Conservation (phyloP, 2,888 invertebrate genomes). For the Nowickia ferox region DNA sequence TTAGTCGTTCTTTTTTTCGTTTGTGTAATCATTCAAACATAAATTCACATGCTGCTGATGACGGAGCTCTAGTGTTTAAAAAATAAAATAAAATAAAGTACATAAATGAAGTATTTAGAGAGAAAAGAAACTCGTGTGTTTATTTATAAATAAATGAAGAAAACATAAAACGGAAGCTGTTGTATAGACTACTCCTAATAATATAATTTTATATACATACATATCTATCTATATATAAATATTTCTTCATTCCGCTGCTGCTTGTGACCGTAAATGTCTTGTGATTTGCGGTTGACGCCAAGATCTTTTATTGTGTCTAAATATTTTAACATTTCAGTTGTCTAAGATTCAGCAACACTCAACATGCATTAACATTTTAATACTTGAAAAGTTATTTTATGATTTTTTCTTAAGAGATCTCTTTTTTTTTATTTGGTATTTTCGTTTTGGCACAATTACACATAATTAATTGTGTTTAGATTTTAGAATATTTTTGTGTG, state of each 20-base stretch:
- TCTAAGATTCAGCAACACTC: constrained; percentile 63
- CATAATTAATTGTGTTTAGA: too few species aligned
- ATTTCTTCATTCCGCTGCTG: constrained; percentile 10
- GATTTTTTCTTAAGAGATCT: neutral
- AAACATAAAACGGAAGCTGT: constrained; percentile 66
- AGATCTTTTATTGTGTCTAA: constrained; percentile 61
- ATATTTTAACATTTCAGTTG: constrained; percentile 65
- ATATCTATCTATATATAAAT: neutral
- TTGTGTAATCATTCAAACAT: constrained; percentile 57
- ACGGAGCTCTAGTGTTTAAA: constrained; percentile 12
- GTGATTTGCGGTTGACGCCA: constrained; percentile 67
- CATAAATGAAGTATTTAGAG: constrained; percentile 26
- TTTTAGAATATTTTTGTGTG: too few species aligned
- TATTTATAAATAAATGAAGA: constrained; percentile 51
- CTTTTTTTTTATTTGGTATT: neutral
- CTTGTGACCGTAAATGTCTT: constrained; percentile 42
- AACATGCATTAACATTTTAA: constrained; percentile 62
- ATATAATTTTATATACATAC: constrained; percentile 27
- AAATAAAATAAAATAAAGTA: constrained; percentile 29
- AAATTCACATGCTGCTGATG: constrained; percentile 37
- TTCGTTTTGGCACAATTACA: neutral
- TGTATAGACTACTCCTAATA: constrained; percentile 48
- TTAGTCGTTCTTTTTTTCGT: neutral
- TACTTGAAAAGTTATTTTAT: constrained; percentile 54
- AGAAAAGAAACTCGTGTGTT: neutral